Percentiles rank a stretch among this genome's conserved stretches.
These are phyloP conservation scores for Cantharis rustica DNA, from an alignment of 2,888 invertebrate species.

Conservation along the genomic window DNA sequence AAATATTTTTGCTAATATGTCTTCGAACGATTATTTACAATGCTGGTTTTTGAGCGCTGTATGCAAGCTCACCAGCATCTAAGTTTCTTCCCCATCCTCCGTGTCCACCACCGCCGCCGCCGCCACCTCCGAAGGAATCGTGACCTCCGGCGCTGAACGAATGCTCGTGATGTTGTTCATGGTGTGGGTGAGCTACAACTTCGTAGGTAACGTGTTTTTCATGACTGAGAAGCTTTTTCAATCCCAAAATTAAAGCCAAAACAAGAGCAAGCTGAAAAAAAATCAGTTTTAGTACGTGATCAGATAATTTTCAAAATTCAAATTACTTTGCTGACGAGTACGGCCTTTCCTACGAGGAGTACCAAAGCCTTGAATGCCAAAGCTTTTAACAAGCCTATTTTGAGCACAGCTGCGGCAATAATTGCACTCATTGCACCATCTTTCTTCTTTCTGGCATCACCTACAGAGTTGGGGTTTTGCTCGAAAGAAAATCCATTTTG, in stretches of 20 bases:
- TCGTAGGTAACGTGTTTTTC: conserved; percentile 77
- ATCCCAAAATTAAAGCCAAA: conserved; percentile 77
- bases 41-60: conserved; percentile 63
- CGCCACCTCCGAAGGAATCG: conserved; percentile 46
- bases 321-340: conserved; percentile 74
- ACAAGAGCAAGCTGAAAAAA: conserved; percentile 71
- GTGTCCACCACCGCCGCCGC: conserved; percentile 47
- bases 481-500: conserved; percentile 68
- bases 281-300: neutral
- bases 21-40: conserved; percentile 6
- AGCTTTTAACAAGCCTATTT: conserved; percentile 80
- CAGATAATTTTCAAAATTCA: neutral
- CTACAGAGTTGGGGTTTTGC: conserved; percentile 43
- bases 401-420: conserved; percentile 77
- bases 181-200: conserved; percentile 74
- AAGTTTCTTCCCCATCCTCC: conserved; percentile 68
- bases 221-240: conserved; percentile 80
- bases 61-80: conserved; percentile 62
- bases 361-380: conserved; percentile 81
- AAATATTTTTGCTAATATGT: neutral
- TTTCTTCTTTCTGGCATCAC: conserved; percentile 59
- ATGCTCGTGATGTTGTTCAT: conserved; percentile 63
- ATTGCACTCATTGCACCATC: conserved; percentile 67
- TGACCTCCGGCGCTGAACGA: conserved; percentile 52
- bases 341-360: conserved; percentile 82